Conservation (phyloP, 2,113 vertebrate genomes). For the Rhineura floridana region DNA sequence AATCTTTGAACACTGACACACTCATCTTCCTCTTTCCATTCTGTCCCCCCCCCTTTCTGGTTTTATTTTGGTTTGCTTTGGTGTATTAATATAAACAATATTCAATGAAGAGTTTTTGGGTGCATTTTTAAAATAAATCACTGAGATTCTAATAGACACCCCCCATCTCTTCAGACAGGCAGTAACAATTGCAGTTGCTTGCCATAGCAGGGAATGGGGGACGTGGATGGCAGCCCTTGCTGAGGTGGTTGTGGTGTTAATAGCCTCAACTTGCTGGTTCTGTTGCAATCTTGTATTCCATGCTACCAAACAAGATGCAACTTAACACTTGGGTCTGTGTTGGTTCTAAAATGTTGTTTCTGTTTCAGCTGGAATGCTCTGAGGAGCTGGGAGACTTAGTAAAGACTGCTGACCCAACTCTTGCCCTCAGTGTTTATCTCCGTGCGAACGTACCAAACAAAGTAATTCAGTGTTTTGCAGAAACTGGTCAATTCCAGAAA, state of each 20-base stretch:
- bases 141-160: background rate
- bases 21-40: too few relatives aligned
- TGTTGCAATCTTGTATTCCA: background rate
- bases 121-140: background rate
- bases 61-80: too few relatives aligned
- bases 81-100: background rate
- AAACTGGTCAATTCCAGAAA: slow-evolving; percentile 95
- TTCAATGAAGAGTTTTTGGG: background rate
- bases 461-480: slow-evolving; percentile 95
- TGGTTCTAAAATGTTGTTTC: slow-evolving; percentile 38
- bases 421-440: slow-evolving; percentile 92
- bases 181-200: background rate
- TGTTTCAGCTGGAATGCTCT: slow-evolving; percentile 87
- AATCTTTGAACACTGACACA: too few relatives aligned
- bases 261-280: background rate
- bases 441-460: slow-evolving; percentile 91
- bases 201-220: background rate
- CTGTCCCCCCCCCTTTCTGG: too few relatives aligned
- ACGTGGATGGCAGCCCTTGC: background rate
- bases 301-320: background rate
- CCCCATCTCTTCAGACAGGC: too few relatives aligned
- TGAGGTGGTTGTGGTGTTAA: background rate
- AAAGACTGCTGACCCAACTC: slow-evolving; percentile 86
- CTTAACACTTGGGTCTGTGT: background rate
- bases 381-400: slow-evolving; percentile 93